A percentile compares a stretch with the other conserved stretches of the same genome.
phyloP scores from a whole-genome alignment of 1,140 invertebrate genomes.

The Meloidogyne chitwoodi region DNA sequence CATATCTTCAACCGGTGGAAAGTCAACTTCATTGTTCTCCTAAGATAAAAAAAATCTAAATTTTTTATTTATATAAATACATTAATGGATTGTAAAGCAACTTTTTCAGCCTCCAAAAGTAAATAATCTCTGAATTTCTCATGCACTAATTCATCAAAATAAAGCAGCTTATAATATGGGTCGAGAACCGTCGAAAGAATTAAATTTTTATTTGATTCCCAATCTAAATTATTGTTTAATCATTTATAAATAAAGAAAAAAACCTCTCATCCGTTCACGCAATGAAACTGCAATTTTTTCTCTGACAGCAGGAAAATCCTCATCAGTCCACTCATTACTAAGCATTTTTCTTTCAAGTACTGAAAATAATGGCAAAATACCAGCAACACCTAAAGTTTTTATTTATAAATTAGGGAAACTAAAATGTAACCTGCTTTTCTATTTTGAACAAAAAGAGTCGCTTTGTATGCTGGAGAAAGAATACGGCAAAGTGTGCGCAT shows the following conservation, averaged over 20 bases:
- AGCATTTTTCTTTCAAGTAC: not conserved
- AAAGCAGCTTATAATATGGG: not conserved
- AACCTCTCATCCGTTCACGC: not conserved
- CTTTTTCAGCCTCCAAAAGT: not conserved
- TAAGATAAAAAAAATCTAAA: too few relatives aligned
- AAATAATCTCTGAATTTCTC: not conserved
- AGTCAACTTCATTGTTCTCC: too few relatives aligned
- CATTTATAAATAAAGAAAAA: not conserved
- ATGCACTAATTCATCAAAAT: not conserved
- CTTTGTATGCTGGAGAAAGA: not conserved
- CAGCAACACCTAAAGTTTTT: not conserved
- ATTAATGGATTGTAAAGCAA: too few relatives aligned
- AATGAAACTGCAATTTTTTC: not conserved
- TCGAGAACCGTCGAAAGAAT: not conserved
- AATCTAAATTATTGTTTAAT: not conserved
- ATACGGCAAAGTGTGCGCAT: not conserved
- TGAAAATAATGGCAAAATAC: not conserved
- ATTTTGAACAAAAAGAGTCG: not conserved
- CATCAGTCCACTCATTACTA: not conserved
- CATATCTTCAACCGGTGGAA: not conserved
- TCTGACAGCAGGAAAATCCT: not conserved
- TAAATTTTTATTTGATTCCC: conserved; percentile 6
- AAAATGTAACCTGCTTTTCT: not conserved
- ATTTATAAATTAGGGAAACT: too few relatives aligned
- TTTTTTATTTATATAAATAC: too few relatives aligned